Conservation (phyloP, 2,888 invertebrate species). For the Urechis unicinctus region DNA sequence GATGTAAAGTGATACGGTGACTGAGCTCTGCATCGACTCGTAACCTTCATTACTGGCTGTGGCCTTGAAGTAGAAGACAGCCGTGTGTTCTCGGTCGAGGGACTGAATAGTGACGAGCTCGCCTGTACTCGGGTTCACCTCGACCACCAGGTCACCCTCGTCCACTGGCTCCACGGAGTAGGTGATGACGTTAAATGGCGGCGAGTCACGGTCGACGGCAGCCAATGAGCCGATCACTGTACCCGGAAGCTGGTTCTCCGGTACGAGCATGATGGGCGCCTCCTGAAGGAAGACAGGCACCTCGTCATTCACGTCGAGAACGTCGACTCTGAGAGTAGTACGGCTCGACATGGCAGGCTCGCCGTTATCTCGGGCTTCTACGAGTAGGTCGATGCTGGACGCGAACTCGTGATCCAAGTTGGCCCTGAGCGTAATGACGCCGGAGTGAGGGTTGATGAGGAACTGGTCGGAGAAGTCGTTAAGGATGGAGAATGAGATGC, state of each 20-base stretch:
- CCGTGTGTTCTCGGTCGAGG: constrained; percentile 16
- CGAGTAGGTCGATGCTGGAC: background rate
- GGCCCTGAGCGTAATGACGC: background rate
- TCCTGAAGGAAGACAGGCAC: constrained; percentile 13
- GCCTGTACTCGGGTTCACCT: constrained; percentile 74
- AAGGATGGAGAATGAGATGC: constrained; percentile 75
- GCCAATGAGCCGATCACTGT: constrained; percentile 13
- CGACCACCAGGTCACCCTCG: constrained; percentile 29
- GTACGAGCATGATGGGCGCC: constrained; percentile 9
- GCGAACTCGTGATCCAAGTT: constrained; percentile 3
- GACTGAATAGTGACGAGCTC: constrained; percentile 68
- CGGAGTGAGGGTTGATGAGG: constrained; percentile 7
- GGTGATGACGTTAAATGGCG: constrained; percentile 11
- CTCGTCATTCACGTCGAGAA: constrained; percentile 16
- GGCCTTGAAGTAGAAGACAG: constrained; percentile 16
- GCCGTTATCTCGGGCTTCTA: constrained; percentile 1
- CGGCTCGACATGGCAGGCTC: constrained; percentile 57
- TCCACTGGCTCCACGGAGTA: constrained; percentile 5
- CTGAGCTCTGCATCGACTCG: constrained; percentile 14
- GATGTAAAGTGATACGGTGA: constrained; percentile 18
- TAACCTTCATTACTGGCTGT: constrained; percentile 10
- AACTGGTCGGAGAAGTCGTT: constrained; percentile 55
- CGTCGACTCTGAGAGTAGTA: constrained; percentile 6
- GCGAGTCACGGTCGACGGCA: constrained; percentile 11
- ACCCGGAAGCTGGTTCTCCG: constrained; percentile 11